phyloP scores from a whole-genome alignment of 2,113 vertebrate genomes.

The Brevimyrus niger region DNA sequence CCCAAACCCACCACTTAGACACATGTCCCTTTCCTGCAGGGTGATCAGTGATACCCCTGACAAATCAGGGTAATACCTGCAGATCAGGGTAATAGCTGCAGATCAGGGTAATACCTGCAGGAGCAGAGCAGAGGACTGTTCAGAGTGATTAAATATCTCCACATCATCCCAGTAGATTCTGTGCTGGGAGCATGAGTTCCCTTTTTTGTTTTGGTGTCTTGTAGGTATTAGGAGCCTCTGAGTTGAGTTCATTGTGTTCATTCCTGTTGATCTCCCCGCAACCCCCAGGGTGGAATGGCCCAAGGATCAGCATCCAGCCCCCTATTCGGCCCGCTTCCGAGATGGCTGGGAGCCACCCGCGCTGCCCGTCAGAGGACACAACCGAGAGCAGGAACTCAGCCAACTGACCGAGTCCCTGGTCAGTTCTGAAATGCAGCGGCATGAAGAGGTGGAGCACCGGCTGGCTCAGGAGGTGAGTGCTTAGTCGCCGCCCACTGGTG shows the following conservation, averaged over 20 bases:
- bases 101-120: background rate
- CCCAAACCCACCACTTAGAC: background rate
- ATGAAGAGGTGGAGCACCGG: constrained; percentile 60
- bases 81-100: background rate
- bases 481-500: background rate
- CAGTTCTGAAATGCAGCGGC: constrained; percentile 58
- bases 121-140: background rate
- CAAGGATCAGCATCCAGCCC: constrained; percentile 80
- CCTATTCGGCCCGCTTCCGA: constrained; percentile 72
- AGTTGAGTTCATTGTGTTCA: background rate
- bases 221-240: background rate
- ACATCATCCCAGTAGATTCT: background rate
- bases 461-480: constrained; percentile 59
- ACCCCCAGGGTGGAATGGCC: constrained; percentile 81
- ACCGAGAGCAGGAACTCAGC: constrained; percentile 68
- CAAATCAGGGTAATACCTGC: background rate
- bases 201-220: background rate
- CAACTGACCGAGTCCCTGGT: constrained; percentile 64
- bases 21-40: background rate
- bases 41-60: background rate
- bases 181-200: background rate
- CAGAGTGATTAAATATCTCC: background rate
- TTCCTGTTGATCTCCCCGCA: background rate
- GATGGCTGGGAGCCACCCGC: constrained; percentile 85
- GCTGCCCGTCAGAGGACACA: constrained; percentile 49